Evolutionary conservation across 2,888 invertebrate genomes (phyloP), one percentile per base, ranked within the genome.

Genomic region (Idaea dimidiata): DNA sequence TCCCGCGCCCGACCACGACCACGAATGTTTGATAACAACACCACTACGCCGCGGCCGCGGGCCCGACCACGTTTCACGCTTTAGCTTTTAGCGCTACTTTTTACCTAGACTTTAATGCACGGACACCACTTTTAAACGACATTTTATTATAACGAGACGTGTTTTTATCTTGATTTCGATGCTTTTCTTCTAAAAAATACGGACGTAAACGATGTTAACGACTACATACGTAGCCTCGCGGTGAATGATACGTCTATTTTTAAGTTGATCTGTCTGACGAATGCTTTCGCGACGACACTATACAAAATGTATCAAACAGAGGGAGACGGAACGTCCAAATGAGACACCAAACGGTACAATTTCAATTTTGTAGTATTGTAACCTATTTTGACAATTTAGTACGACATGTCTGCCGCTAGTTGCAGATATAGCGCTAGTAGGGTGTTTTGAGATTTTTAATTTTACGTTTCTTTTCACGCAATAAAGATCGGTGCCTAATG

Each of bases 311-410:
- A n/a, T 60, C 57, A 18, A 75, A 62, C 55, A 67, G 77, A 90
- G 76, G 75, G 86, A 87, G 88, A 87, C 58, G 63, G 72, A 72
- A 76, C 1, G 10, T 56, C 55, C 64, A 63, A 59, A 69, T 71
- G 70, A 66, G 71, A 68, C 71, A 72, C 62, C 64, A 60, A 68
- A 63, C 60, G 66, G 56, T 62, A 59, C 71, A 66, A 69, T 70
- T 73, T 73, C 58, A 66, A 81, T 75, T 82, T 87, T 62, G 80
- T 71, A 67, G 88, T 62, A 24, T 86, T 76, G 70, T 82, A 88
- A 74, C 89, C 87, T 91, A 91, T 92, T 92, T 92, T 92, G 91
- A 92, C 92, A 87, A 91, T 86, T 82, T 89, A 88, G 84, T 91
- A 69, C 86, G 58, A 1, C 78, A 77, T 82, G 88, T 89, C 89